Conservation (phyloP, 2,797 vertebrate genomes). For the Enteromius fasciolatus region DNA sequence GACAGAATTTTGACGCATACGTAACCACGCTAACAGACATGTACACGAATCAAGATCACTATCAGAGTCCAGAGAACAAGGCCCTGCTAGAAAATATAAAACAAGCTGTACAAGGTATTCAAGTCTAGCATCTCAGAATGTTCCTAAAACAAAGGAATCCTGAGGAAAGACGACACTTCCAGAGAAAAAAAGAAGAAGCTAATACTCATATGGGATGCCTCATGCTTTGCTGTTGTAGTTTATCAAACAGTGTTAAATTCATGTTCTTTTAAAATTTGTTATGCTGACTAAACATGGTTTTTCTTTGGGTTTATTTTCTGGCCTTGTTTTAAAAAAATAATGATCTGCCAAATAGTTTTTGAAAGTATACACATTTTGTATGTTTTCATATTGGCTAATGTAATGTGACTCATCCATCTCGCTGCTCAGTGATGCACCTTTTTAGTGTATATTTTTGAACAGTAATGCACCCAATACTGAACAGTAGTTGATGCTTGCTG, state of each 20-base stretch:
- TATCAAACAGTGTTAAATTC: conserved; percentile 91
- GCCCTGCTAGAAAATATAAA: conserved; percentile 99
- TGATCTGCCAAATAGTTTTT: conserved; percentile 92
- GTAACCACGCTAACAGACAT: conserved; percentile 99
- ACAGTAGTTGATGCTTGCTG: conserved; percentile 90
- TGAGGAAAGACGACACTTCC: conserved; percentile 48
- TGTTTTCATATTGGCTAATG: conserved; percentile 98
- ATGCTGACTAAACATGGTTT: conserved; percentile 83
- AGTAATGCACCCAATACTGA: conserved; percentile 88
- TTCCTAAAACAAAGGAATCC: conserved; percentile 55
- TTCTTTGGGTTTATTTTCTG: conserved; percentile 75
- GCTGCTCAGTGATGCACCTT: conserved; percentile 97
- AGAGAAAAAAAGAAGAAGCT: conserved; percentile 4
- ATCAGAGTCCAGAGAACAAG: conserved; percentile 99
- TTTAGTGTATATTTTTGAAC: conserved; percentile 96
- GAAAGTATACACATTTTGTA: conserved; percentile 98
- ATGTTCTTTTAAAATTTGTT: conserved; percentile 84
- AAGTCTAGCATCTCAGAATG: conserved; percentile 88
- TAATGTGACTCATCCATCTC: conserved; percentile 96
- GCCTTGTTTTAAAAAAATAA: conserved; percentile 90
- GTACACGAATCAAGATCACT: conserved; percentile 98
- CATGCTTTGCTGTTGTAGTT: conserved; percentile 88
- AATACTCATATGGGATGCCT: conserved; percentile 80
- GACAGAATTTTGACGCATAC: conserved; percentile 99
- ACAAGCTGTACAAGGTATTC: conserved; percentile 99